Conservation (phyloP, 2,888 invertebrate species). For the Marronus borbonicus region DNA sequence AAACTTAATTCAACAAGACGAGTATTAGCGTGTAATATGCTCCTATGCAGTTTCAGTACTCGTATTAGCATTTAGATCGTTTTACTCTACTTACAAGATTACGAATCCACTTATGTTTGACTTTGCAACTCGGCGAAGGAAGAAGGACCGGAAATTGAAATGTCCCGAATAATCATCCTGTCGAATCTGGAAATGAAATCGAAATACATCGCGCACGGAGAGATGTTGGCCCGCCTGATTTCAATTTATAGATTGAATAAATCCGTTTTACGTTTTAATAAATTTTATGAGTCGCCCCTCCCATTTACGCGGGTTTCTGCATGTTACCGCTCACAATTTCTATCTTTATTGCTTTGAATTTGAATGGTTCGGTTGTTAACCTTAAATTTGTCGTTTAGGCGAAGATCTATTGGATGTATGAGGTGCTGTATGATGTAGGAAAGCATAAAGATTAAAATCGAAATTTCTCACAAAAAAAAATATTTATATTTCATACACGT, state of each 20-base stretch:
- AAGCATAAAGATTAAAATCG: too few relatives aligned
- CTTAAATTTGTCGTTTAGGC: too few relatives aligned
- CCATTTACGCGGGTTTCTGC: neutral
- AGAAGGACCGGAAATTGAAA: slow-evolving; percentile 13
- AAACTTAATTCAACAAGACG: neutral
- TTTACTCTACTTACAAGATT: slow-evolving; percentile 29
- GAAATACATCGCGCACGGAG: slow-evolving; percentile 5
- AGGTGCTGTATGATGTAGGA: too few relatives aligned
- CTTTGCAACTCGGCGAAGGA: slow-evolving; percentile 23
- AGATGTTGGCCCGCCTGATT: neutral
- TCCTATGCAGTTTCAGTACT: neutral
- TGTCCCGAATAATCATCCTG: slow-evolving; percentile 11
- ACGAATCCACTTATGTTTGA: slow-evolving; percentile 16
- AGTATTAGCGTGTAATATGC: slow-evolving; percentile 16
- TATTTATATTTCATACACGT: too few relatives aligned
- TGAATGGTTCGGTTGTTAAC: neutral
- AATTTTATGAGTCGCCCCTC: neutral
- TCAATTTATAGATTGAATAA: slow-evolving; percentile 21
- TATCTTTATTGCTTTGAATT: slow-evolving; percentile 8
- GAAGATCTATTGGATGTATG: too few relatives aligned
- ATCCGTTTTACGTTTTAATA: slow-evolving; percentile 19
- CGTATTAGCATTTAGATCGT: slow-evolving; percentile 25
- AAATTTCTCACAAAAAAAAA: too few relatives aligned
- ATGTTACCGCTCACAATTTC: neutral
- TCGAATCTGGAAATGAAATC: slow-evolving; percentile 8